Evolutionary conservation across 2,888 invertebrate species (phyloP), one percentile per base, ranked within the genome.

Genomic region (Pyrgus malvae): DNA sequence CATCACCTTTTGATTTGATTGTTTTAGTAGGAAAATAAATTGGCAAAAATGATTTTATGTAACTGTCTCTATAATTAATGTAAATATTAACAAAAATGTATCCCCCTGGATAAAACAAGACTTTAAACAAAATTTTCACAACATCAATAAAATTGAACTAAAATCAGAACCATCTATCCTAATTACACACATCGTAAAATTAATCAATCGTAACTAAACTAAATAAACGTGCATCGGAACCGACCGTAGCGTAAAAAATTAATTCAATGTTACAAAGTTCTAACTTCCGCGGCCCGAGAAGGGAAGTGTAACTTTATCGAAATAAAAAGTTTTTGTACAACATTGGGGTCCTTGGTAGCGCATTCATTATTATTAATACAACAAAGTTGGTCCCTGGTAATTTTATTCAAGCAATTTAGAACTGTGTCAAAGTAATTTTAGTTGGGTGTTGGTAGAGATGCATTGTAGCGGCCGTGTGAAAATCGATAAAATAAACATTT

Each of bases 401-500:
- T 76, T 76, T 80, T 76, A 80, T 78, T 74, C 69, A 69, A 65
- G 62, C 67, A 67, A 72, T 74, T 81, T 76, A 69, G 82, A 74
- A 78, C 85, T 75, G 60, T 84, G 74, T 80, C 81, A 58, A 66
- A 75, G 68, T 77, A 74, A 74, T 58, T 63, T 56, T 49, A 60
- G 63, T 64, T 62, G 56, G 46, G 45, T 41, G 41, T 72, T 70
- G 65, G 67, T 69, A 76, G 68, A 72, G 74, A 75, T 78, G 78
- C 78, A 82, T 80, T 80, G 77, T 79, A 69, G 62, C 65, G 65
- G 53, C 75, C 88, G 85, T 90, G 89, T 83, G 89, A 89, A 89
- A 89, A 89, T 89, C 85, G 72, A 88, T 88, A 86, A 77, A 85
- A 88, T 84, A 87, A 88, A 88, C 79, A 85, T 83, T 81, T 77